Percentiles rank a stretch among this genome's conserved stretches.
Conservation (phyloP, 2,888 invertebrate species). For the Rotaria macrura region DNA sequence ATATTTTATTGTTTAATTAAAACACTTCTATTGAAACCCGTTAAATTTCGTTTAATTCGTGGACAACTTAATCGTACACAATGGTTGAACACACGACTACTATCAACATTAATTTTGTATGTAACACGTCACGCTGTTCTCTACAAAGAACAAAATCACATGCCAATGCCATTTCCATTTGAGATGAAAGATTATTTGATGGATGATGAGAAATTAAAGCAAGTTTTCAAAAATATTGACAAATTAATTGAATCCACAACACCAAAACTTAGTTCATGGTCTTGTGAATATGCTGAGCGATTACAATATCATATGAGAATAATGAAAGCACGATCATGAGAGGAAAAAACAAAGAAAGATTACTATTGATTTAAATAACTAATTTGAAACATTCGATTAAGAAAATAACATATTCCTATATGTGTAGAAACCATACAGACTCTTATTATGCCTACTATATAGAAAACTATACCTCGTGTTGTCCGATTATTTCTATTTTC, state of each 20-base stretch:
- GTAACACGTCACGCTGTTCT: neutral
- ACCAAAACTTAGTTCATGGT: neutral
- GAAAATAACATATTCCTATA: no score
- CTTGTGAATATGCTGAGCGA: neutral
- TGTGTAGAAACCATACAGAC: no score
- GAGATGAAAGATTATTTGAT: neutral
- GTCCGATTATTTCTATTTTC: no score
- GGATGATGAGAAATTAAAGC: neutral
- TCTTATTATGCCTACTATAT: no score
- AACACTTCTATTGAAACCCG: constrained; percentile 41
- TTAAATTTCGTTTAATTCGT: constrained; percentile 42
- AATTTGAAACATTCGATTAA: no score
- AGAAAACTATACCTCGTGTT: no score
- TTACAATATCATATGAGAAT: neutral
- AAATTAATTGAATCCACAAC: neutral
- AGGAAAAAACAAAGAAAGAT: no score
- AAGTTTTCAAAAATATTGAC: neutral
- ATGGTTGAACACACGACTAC: neutral
- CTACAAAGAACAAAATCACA: neutral
- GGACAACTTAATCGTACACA: constrained; percentile 35
- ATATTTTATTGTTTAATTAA: constrained; percentile 3
- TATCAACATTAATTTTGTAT: neutral
- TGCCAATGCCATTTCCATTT: constrained; percentile 6
- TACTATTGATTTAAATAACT: no score
- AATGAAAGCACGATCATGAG: neutral